Evolutionary conservation across 53 echinoderm and acorn worm species (phyloP).

Genomic region (Patiria pectinifera): DNA sequence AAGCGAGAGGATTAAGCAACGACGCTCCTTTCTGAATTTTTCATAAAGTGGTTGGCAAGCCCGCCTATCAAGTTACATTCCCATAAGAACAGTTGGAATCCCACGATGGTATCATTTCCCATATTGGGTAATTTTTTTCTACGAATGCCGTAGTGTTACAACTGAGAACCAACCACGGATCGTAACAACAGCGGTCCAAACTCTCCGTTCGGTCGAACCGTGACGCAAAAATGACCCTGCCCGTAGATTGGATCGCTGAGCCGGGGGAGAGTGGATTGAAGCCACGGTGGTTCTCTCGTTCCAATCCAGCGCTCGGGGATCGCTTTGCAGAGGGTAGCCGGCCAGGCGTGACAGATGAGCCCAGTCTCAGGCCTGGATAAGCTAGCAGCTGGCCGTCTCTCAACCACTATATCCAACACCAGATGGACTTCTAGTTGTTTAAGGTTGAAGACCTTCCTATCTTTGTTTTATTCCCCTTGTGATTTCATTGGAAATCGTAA

Average conservation of each 20-base stretch:
- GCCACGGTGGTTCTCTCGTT: constrained; percentile 12
- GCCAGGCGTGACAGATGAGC: constrained; percentile 49
- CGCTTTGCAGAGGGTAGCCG: neutral
- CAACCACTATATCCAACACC: neutral
- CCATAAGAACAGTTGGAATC: neutral
- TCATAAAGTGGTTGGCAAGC: constrained; percentile 20
- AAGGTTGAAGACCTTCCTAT: neutral
- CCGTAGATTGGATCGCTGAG: neutral
- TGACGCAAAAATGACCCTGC: neutral
- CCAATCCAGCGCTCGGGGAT: constrained; percentile 23
- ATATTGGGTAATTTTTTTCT: neutral
- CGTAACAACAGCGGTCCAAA: neutral
- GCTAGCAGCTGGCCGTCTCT: neutral
- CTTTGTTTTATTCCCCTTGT: no score
- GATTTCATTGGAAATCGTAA: no score
- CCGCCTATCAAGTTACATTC: neutral
- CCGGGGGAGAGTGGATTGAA: neutral
- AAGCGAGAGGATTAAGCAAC: constrained; percentile 11
- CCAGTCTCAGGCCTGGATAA: neutral
- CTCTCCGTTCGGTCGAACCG: constrained; percentile 8
- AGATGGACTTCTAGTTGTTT: neutral
- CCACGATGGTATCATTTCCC: neutral
- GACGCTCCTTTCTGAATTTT: constrained; percentile 23
- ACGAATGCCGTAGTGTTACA: neutral
- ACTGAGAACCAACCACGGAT: neutral